Evolutionary conservation across 35 echinoderm and acorn worm species (phyloP).

Genomic region (Chiridota heheva): DNA sequence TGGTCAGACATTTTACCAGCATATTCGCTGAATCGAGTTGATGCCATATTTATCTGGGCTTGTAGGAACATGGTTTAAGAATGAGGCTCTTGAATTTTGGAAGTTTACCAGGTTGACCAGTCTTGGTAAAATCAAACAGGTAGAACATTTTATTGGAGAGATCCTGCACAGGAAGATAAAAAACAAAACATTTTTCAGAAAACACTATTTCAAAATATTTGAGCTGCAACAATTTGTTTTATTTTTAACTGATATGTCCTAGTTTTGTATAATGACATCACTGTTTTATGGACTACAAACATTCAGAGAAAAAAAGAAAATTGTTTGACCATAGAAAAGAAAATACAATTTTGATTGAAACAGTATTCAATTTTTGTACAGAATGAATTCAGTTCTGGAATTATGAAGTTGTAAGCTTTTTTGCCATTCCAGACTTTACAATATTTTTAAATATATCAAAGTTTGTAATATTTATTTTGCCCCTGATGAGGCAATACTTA

Average conservation of each 20-base stretch:
- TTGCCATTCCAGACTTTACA: no score
- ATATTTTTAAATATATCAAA: no score
- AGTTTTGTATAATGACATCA: neutral
- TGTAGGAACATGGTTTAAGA: slow-evolving; percentile 80
- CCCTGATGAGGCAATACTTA: no score
- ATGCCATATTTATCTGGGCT: no score
- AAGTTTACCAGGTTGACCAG: slow-evolving; percentile 9
- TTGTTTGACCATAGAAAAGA: neutral
- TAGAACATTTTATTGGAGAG: slow-evolving; percentile 80
- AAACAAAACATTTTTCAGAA: neutral
- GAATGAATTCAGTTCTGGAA: no score
- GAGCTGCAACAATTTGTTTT: neutral
- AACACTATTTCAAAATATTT: neutral
- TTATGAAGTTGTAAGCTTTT: no score
- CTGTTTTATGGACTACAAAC: neutral
- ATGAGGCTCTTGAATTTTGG: slow-evolving; percentile 20
- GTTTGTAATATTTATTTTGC: no score
- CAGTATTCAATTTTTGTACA: no score
- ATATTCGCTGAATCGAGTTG: no score
- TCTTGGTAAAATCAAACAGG: slow-evolving; percentile 72
- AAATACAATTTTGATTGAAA: neutral
- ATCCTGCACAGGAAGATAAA: slow-evolving; percentile 51
- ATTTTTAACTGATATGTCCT: neutral
- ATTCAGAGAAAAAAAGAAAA: neutral
- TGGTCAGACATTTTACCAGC: no score